Evolutionary conservation across 2,888 invertebrate genomes (phyloP).

Genomic region (Stratiomys singularior): DNA sequence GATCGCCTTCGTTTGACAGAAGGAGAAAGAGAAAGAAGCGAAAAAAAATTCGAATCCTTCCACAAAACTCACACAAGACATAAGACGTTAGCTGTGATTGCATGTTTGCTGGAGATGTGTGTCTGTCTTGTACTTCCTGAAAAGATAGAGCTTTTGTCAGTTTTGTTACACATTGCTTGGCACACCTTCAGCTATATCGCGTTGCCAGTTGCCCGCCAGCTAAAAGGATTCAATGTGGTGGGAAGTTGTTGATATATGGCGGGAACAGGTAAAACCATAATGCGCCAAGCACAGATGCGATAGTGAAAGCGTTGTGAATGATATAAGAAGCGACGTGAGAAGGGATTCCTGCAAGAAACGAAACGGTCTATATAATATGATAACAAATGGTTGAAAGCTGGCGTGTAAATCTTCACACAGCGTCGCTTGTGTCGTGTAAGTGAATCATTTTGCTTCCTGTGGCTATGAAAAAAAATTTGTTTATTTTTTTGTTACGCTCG

Average conservation of each 20-base stretch:
- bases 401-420: constrained; percentile 25
- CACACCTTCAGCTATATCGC: neutral
- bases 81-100: constrained; percentile 16
- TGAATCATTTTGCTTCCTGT: constrained; percentile 17
- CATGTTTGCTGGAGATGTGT: neutral
- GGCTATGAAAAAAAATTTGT: neutral
- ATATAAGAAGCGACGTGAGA: neutral
- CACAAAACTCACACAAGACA: neutral
- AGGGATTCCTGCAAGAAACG: neutral
- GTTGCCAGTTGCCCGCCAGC: neutral
- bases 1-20: neutral
- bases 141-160: neutral
- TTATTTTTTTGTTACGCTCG: neutral
- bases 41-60: neutral
- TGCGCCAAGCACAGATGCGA: neutral
- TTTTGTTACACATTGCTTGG: too few species aligned
- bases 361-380: neutral
- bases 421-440: constrained; percentile 18
- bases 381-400: constrained; percentile 20
- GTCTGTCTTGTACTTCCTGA: neutral
- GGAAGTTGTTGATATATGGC: constrained; percentile 17
- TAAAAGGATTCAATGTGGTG: neutral
- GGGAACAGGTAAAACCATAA: constrained; percentile 18
- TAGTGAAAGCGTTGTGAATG: neutral
- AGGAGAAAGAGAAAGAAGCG: neutral